Conservation (phyloP, 2,113 vertebrate genomes). For the Tonatia bakeri region DNA sequence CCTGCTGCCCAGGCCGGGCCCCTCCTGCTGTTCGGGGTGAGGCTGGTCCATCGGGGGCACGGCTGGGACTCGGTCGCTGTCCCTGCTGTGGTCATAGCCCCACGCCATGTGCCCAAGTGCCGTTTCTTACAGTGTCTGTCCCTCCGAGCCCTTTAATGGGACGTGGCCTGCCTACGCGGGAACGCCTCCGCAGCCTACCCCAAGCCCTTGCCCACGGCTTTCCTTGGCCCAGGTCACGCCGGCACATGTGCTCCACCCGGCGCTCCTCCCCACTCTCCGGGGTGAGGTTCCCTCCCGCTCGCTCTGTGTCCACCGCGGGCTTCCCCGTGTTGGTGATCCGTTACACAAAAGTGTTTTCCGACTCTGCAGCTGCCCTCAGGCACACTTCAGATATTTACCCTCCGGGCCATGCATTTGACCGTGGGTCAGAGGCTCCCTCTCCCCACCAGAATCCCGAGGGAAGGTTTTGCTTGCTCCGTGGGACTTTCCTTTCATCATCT, state of each 20-base stretch:
- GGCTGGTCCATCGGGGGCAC: no score
- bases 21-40: background rate
- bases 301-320: background rate
- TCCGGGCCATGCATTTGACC: background rate
- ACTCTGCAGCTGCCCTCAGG: background rate
- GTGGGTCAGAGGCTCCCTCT: background rate
- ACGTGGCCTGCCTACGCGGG: background rate
- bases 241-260: background rate
- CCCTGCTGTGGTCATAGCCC: background rate
- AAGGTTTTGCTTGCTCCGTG: background rate
- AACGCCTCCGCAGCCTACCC: background rate
- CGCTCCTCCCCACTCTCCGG: background rate
- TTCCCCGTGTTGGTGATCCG: background rate
- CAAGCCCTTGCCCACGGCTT: background rate
- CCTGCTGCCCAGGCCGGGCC: rapidly evolving
- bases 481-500: background rate
- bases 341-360: background rate
- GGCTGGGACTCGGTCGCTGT: background rate
- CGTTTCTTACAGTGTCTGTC: background rate
- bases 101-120: no score
- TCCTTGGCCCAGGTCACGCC: background rate
- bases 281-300: rapidly evolving
- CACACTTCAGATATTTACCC: background rate
- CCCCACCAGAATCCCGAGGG: background rate
- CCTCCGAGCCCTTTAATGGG: background rate